Conservation (phyloP, 2,113 vertebrate species). For the Fregetta grallaria region DNA sequence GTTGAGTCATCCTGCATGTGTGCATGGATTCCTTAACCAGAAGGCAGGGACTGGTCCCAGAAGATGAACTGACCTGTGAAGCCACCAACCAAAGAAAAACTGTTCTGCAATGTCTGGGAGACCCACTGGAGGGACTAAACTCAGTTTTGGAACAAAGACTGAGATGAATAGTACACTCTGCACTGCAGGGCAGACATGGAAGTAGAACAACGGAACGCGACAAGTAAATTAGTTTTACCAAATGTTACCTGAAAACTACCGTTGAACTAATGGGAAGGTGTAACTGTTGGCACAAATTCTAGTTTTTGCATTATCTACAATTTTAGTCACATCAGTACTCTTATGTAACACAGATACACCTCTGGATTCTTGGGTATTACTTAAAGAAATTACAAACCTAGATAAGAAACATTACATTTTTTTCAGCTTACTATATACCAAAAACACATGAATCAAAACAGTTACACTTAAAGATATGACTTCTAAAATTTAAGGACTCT, state of each 20-base stretch:
- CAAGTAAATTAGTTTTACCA: neutral
- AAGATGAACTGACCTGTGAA: conserved; percentile 50
- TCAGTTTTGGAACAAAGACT: neutral
- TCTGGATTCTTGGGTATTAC: neutral
- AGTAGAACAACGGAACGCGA: neutral
- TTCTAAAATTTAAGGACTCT: neutral
- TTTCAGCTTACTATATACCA: neutral
- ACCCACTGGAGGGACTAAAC: neutral
- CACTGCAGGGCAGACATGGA: neutral
- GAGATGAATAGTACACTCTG: neutral
- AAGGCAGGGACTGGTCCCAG: conserved; percentile 57
- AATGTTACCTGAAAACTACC: neutral
- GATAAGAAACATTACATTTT: neutral
- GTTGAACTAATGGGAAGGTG: neutral
- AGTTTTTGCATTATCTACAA: neutral
- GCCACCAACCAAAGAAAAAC: conserved; percentile 38
- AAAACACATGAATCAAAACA: neutral
- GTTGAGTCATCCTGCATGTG: conserved; percentile 50
- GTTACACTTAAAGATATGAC: neutral
- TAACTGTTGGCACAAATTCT: neutral
- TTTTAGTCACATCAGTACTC: neutral
- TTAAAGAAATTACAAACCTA: neutral
- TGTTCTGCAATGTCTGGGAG: neutral
- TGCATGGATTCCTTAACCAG: conserved; percentile 61
- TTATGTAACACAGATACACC: neutral